Evolutionary conservation across 2,113 vertebrate genomes (phyloP), one percentile per base, ranked within the genome.

Genomic region (Bos indicus): DNA sequence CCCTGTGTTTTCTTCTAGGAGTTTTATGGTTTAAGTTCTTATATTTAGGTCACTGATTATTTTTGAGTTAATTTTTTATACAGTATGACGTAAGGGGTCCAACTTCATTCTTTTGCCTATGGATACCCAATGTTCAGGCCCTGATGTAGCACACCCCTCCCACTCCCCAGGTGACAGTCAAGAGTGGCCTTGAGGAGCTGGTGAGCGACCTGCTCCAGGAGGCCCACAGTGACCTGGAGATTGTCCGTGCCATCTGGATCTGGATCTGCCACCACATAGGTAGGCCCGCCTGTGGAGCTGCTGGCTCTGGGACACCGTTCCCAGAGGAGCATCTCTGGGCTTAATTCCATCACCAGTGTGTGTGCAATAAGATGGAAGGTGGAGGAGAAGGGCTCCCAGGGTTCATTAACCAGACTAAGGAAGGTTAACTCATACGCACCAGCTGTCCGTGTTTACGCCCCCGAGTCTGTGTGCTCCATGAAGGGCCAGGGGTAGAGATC

Each of bases 201-300:
- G 99, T 99, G 17, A 98, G 97, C 16, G 98, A 98, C 56, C 98
- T 99, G 95, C 98, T 99, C 11, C 98, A 98, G 78, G 98, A 98
- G 91, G 98, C 99, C 81, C 97, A 97, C 52, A 99, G 98, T 0
- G 99, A 99, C 12, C 93, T 99, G 97, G 99, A 99, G 28, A 99
- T 99, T 59, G 98, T 99, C 74, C 98, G 99, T 1, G 99, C 98
- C 83, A 99, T 99, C 87, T 99, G 99, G 99, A 99, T 99, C 51
- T 99, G 99, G 99, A 99, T 99, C 52, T 99, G 99, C 98, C 99
- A 99, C 52, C 99, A 99, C 95, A 99, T 99, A 97, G 99, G 99
- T 99, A 99, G 95, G 98, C 36, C 36, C 59, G 0, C 33, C 9
- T 52, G 40, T 25, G 67, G 10, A 12, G 11, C 78, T 1, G 0